Conservation (phyloP, 2,888 invertebrate species). For the Neoaliturus tenellus region DNA sequence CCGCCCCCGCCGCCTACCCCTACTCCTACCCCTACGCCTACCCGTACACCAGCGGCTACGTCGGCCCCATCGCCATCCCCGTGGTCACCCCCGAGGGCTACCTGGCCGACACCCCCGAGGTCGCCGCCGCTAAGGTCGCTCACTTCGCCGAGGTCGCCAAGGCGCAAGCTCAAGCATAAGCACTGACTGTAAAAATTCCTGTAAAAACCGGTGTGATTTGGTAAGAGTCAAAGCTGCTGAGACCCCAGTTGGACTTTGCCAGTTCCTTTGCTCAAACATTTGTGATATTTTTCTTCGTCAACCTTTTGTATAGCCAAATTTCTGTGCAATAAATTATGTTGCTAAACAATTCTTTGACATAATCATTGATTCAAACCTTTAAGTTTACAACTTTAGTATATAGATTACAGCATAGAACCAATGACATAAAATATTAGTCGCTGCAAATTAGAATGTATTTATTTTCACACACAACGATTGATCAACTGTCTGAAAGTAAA, state of each 20-base stretch:
- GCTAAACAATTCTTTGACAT: not conserved
- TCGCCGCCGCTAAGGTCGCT: conserved; percentile 32
- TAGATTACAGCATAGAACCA: no score
- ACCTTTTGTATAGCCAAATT: conserved; percentile 31
- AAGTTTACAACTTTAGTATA: no score
- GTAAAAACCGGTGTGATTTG: not conserved
- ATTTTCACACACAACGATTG: no score
- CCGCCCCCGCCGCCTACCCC: conserved; percentile 16
- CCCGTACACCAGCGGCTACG: conserved; percentile 10
- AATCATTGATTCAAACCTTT: no score
- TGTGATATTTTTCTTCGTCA: not conserved
- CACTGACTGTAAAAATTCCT: conserved; percentile 14
- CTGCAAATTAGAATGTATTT: no score
- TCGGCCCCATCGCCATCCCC: conserved; percentile 36
- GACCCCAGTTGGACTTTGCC: conserved; percentile 56
- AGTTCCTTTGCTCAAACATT: conserved; percentile 14
- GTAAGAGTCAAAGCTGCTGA: conserved; percentile 54
- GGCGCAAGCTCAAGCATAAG: conserved; percentile 38
- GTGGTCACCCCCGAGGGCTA: conserved; percentile 32
- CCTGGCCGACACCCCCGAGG: conserved; percentile 52
- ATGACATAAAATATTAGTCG: no score
- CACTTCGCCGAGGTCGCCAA: conserved; percentile 46
- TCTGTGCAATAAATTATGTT: conserved; percentile 17
- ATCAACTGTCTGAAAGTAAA: no score
- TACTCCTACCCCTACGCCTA: conserved; percentile 45